Evolutionary conservation across 2,888 invertebrate species (phyloP), one percentile per base, ranked within the genome.

Genomic region (Nemotelus nigrinus): DNA sequence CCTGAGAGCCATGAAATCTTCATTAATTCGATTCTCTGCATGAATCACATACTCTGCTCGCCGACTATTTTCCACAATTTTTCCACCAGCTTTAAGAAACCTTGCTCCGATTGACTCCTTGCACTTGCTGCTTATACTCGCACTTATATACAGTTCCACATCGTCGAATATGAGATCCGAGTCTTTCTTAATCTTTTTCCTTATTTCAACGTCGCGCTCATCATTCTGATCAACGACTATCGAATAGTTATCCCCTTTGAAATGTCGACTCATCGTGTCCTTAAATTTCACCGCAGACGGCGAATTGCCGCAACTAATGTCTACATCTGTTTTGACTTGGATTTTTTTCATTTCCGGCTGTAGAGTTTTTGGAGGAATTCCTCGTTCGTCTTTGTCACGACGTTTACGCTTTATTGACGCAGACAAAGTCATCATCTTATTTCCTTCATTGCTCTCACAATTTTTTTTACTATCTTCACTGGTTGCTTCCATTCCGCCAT

Each of bases 41-140:
- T 82, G 81, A 8, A 82, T 55, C 41, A 77, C 79, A 64, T 80
- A 53, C 60, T 81, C 81, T 3, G 87, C 86, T 65, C 82, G 81
- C 74, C 81, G 81, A 2, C 81, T 68, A 45, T 84, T 80, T 5
- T 79, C 80, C 0, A 84, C 83, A 55, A 84, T 67, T 3, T 58
- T 80, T 25, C 86, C 86, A 25, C 86, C 84, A 55, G 78, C 70
- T 25, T 78, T 74, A 60, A 79, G 76, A 70, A 80, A 82, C 53
- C 63, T 5, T 8, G 76, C 63, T 47, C 64, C 10, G 41, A 74
- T 53, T 50, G 55, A 50, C 43, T 8, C 48, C 8, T 70, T 68
- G 47, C 68, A 77, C 39, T 63, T 47, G 10, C 65, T 7, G 41
- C 76, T 72, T 41, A 41, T 60, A 5, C 77, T 76, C 53, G 50